These are phyloP conservation scores for Mormyrus lacerda DNA, from an alignment of 2,113 vertebrate species.

Conservation along the genomic window DNA sequence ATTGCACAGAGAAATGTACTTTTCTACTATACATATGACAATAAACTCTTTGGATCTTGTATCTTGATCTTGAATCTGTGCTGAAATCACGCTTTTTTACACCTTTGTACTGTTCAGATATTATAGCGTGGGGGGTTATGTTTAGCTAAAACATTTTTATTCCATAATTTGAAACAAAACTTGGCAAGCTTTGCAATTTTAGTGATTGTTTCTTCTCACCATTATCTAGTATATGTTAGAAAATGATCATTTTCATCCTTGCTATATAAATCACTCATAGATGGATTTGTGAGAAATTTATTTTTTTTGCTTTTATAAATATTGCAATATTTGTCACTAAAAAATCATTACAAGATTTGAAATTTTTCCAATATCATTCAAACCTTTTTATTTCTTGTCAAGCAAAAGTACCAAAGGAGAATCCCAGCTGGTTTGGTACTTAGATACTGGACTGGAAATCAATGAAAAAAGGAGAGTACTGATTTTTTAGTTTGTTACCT, in stretches of 20 bases:
- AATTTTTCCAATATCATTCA: neutral
- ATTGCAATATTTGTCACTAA: neutral
- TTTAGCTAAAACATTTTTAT: neutral
- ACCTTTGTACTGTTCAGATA: neutral
- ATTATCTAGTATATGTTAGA: neutral
- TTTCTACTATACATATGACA: too few relatives aligned
- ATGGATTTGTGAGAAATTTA: neutral
- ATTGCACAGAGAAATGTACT: too few relatives aligned
- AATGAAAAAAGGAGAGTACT: neutral
- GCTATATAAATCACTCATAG: neutral
- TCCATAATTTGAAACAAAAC: neutral
- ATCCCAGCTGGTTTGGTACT: neutral
- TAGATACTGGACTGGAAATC: neutral
- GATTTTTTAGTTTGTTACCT: neutral
- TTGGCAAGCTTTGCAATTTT: neutral
- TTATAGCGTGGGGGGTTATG: neutral
- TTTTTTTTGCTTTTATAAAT: neutral
- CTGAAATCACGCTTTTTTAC: neutral
- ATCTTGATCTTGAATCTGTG: neutral
- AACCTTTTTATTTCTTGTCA: neutral
- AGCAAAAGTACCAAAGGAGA: neutral
- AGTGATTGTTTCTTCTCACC: neutral
- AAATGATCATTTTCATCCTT: neutral
- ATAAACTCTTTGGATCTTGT: too few relatives aligned
- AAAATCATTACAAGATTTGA: neutral